Base-by-base conservation (phyloP, 2,888 invertebrate genomes). In the Cephus rjabovi region DNA sequence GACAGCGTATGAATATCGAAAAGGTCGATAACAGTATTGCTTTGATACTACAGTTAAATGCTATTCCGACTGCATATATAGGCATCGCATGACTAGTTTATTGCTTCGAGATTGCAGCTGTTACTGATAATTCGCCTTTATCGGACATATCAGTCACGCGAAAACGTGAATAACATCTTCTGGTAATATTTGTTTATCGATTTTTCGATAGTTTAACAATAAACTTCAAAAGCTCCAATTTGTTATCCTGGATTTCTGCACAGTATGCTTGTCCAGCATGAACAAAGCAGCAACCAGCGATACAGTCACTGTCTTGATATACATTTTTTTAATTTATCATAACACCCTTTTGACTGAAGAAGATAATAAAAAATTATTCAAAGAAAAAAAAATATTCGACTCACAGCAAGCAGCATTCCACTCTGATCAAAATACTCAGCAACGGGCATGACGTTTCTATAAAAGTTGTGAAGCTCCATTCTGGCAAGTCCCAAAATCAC, bases 361-460 rank as follows among this genome's bases (percentile, higher is more conserved):
- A 80, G 40, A 15, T 15, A 15, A 40, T 12, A 15, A 40, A 6
- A 6, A 6, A 6, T 40, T 15, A 40, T 69, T 34, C 9, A 74
- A 77, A 9, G n/a, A n/a, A 73, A 79, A 79, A 90, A 91, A 91
- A 86, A 4, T 85, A 30, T 37, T 70, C 31, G 30, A 91, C 92
- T 93, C 92, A 95, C 95, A 92, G 95, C 94, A 86, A 94, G 92
- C 71, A 96, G 92, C 93, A 97, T 95, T 89, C 96, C 96, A 89
- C 95, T 95, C 92, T 97, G 97, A 90, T 97, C 97, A 90, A 97
- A 97, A 92, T 97, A 97, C 90, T 97, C 97, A 0, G 97, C 97
- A 34, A 97, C 97, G 0, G 97, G 97, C 95, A 97, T 96, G 75
- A 97, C 97, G 92, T 96, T 96, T 89, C 95, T 95, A 90, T 96